Evolutionary conservation across 2,797 vertebrate genomes (phyloP).

Genomic region (Muscicapa comitata): DNA sequence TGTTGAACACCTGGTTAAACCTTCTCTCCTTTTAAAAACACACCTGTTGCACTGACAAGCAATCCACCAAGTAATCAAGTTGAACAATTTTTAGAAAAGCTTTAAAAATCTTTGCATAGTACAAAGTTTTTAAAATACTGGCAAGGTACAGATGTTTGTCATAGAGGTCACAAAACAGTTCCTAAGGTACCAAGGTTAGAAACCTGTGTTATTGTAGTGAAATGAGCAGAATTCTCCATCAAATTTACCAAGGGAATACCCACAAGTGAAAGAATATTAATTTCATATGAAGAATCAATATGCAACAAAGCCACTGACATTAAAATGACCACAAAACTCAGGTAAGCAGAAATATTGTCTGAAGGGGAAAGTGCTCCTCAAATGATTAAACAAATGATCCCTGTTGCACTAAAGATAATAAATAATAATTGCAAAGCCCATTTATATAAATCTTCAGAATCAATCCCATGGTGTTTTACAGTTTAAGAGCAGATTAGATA

Average conservation of each 20-base stretch:
- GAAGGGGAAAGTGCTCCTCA: not conserved
- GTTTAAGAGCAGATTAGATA: not conserved
- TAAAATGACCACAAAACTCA: not conserved
- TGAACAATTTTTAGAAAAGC: not conserved
- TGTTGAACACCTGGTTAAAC: not conserved
- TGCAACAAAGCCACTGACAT: not conserved
- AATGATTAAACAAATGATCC: not conserved
- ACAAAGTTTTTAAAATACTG: not conserved
- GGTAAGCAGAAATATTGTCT: not conserved
- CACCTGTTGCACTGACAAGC: not conserved
- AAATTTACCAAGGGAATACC: not conserved
- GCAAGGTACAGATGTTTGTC: not conserved
- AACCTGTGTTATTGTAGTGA: not conserved
- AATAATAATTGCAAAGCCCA: not conserved
- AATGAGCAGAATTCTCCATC: not conserved
- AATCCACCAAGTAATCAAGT: not conserved
- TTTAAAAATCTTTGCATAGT: not conserved
- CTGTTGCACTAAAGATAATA: not conserved
- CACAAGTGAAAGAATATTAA: not conserved
- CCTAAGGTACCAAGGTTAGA: not conserved
- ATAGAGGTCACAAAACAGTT: not conserved
- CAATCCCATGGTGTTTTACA: not conserved
- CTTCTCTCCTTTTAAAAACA: not conserved
- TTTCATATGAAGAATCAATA: not conserved
- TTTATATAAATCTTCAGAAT: not conserved